phyloP scores from a whole-genome alignment of 2,888 invertebrate genomes.

The Diarsia mendica region DNA sequence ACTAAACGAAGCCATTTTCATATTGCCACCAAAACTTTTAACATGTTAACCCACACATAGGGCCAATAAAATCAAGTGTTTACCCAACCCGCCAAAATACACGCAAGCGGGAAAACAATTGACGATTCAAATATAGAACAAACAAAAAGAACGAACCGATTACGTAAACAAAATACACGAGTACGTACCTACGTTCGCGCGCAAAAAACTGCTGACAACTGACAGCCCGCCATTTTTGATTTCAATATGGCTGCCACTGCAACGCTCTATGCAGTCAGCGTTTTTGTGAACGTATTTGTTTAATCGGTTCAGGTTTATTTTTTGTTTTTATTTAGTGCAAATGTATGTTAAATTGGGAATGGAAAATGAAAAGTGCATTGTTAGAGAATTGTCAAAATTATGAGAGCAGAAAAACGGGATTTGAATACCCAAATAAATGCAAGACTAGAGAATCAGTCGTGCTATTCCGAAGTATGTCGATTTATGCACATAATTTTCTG shows the following conservation, averaged over 20 bases:
- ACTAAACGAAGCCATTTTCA: neutral
- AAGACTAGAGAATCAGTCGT: neutral
- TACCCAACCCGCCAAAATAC: conserved; percentile 43
- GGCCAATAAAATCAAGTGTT: conserved; percentile 20
- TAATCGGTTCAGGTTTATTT: conserved; percentile 71
- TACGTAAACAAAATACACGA: conserved; percentile 74
- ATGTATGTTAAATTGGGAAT: conserved; percentile 19
- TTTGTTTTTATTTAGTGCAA: conserved; percentile 59
- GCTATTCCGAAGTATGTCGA: neutral
- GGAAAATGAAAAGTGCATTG: neutral
- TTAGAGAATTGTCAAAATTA: neutral
- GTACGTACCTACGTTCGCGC: conserved; percentile 66
- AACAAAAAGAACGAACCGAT: conserved; percentile 66
- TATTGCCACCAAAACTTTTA: neutral
- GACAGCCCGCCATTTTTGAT: conserved; percentile 83
- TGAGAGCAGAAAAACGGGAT: neutral
- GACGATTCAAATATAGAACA: conserved; percentile 63
- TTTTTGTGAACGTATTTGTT: conserved; percentile 81
- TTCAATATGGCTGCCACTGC: conserved; percentile 79
- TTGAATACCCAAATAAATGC: neutral
- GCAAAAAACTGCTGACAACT: conserved; percentile 83
- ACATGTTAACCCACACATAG: conserved; percentile 2
- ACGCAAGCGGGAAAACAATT: conserved; percentile 53
- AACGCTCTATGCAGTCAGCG: conserved; percentile 82
- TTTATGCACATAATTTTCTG: neutral